A percentile compares a stretch with the other conserved stretches of the same genome.
Conservation (phyloP, 2,888 invertebrate species). For the Pardosa pseudoannulata region DNA sequence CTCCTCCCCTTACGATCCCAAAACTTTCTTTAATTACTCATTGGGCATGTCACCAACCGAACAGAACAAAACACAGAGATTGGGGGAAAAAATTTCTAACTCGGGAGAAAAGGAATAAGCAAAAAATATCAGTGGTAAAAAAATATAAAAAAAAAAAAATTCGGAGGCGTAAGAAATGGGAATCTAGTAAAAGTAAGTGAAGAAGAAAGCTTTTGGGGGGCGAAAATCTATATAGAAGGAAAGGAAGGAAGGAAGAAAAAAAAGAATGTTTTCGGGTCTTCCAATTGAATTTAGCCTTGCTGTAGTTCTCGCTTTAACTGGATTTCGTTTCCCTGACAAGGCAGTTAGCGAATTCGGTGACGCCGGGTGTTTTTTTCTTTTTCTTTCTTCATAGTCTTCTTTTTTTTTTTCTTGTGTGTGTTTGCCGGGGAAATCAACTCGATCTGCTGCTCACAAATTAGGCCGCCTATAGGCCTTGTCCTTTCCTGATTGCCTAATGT, state of each 20-base stretch:
- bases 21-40: conserved; percentile 70
- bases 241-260: conserved; percentile 17
- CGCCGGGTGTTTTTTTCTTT: conserved; percentile 35
- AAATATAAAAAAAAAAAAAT: conserved; percentile 5
- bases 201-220: conserved; percentile 16
- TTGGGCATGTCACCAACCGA: conserved; percentile 64
- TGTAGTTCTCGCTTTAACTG: conserved; percentile 62
- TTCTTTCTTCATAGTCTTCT: conserved; percentile 25
- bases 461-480: conserved; percentile 71
- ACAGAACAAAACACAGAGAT: conserved; percentile 15
- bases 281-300: conserved; percentile 61
- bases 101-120: not conserved
- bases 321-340: conserved; percentile 62
- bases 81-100: not conserved
- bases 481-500: conserved; percentile 57
- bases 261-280: conserved; percentile 50
- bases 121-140: not conserved
- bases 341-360: conserved; percentile 68
- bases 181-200: conserved; percentile 55
- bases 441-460: conserved; percentile 61
- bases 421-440: conserved; percentile 27
- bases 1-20: not conserved
- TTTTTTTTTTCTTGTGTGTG: too few species aligned
- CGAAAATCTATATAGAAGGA: conserved; percentile 20
- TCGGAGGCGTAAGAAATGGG: conserved; percentile 27